Conservation (phyloP, 1,140 invertebrate genomes). For the Drosophila paulistorum region DNA sequence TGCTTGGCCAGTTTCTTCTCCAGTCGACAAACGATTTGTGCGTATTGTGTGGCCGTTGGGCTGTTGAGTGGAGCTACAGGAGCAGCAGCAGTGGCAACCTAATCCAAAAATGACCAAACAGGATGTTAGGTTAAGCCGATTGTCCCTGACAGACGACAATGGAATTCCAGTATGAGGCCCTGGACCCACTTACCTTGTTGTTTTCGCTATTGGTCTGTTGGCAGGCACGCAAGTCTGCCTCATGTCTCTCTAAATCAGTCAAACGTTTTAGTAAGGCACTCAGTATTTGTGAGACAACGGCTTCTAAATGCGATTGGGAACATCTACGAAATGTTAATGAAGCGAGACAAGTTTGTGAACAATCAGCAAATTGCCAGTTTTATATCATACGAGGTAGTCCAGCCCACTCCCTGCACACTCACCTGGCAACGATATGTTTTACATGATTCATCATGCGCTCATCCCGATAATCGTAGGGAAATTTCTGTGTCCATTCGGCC, state of each 20-base stretch:
- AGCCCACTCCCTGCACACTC: slow-evolving; percentile 13
- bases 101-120: slow-evolving; percentile 30
- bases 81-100: slow-evolving; percentile 26
- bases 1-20: slow-evolving; percentile 82
- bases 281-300: slow-evolving; percentile 78
- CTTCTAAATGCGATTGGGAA: slow-evolving; percentile 80
- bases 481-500: slow-evolving; percentile 84
- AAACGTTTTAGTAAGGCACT: slow-evolving; percentile 83
- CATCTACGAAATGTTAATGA: slow-evolving; percentile 52
- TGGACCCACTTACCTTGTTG: slow-evolving; percentile 61
- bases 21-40: slow-evolving; percentile 79
- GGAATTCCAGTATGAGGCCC: not conserved
- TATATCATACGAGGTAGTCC: not conserved
- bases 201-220: slow-evolving; percentile 55
- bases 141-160: not conserved
- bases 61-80: slow-evolving; percentile 50
- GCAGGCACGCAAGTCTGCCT: slow-evolving; percentile 80
- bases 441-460: slow-evolving; percentile 86
- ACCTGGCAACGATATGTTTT: slow-evolving; percentile 83
- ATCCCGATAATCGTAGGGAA: slow-evolving; percentile 87
- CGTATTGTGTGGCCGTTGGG: slow-evolving; percentile 78
- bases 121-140: slow-evolving; percentile 35
- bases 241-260: slow-evolving; percentile 83
- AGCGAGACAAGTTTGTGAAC: slow-evolving; percentile 11
- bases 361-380: slow-evolving; percentile 4